Evolutionary conservation across 2,888 invertebrate genomes (phyloP), one percentile per base, ranked within the genome.

Genomic region (Barypeithes pellucidus): DNA sequence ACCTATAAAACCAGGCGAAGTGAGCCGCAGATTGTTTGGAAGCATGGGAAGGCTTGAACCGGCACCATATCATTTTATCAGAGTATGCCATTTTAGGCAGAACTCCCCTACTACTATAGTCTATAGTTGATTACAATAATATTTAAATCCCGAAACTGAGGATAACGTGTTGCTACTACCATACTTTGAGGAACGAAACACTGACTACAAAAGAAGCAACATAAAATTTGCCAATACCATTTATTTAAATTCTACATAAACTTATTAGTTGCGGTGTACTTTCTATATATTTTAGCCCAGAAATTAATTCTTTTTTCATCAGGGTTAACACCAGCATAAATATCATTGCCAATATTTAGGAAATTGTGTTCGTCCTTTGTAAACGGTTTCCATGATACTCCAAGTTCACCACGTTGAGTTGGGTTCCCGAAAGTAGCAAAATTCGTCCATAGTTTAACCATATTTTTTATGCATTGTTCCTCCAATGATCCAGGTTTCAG

Each of bases 381-480:
- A 5, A 79, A 74, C 7, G 82, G 81, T 47, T 78, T 70, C 83
- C 83, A 83, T 3, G 14, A 33, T 39, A 73, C 9, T 18, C 65
- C 69, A 11, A 72, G 14, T 12, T 75, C 69, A 4, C 73, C 61
- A 24, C 67, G 20, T 2, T 79, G 75, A 12, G 79, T 81, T 4
- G 82, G 82, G 66, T 79, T 78, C 0, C 80, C 80, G 67, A 66
- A 76, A 75, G 76, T 81, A 1, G 81, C 82, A 72, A 83, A 83
- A 77, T 83, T 82, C 0, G 81, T 79, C 82, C 82, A 83, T 50
- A 82, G 65, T 75, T 76, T 81, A 0, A 79, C 74, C 29, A 81
- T 73, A 45, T 75, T 76, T 12, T 67, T 70, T 7, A 79, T 74
- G 8, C 72, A 73, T 33, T 69, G 65, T n/a, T 79, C 77, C 66